Evolutionary conservation across 2,888 invertebrate species (phyloP), one percentile per base, ranked within the genome.

Genomic region (Ochropacha duplaris): DNA sequence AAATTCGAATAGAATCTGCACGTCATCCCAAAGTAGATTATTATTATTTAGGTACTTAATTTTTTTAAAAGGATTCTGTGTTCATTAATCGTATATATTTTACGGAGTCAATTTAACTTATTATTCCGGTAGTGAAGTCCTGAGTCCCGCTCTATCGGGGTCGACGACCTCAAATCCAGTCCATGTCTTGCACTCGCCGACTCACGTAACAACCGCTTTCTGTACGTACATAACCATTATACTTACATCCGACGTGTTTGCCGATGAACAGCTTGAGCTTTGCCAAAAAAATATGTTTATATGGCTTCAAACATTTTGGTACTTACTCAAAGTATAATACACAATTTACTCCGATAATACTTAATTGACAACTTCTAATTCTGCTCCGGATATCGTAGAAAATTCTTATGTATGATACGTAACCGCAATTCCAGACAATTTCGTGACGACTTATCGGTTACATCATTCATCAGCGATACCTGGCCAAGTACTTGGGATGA

Each of bases 81-180:
- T 4, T 19, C 9, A 44, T 19, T 2, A 44, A 44, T 44, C 44
- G 8, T 16, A 8, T 22, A 28, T 19, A 22, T 19, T 52, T 52
- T 4, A 52, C 19, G 14, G 11, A 52, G 19, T 19, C 52, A 11
- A 31, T 34, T 52, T 19, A 54, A 73, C 80, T 88, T 86, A 83
- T 84, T 89, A 90, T 90, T 90, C 88, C 81, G 84, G 76, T 79
- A 74, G 81, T 83, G 79, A 79, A 87, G 89, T 91, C 92, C 92
- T 88, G 88, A 87, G 86, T 90, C 91, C 92, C 88, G 86, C 86
- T 86, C 76, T 80, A 79, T 76, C 71, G 83, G 80, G 89, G 90
- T 90, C 88, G 81, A 73, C 72, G 88, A 86, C 84, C 92, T 88
- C 83, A 65, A 84, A 88, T 88, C 92, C 91, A 91, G 90, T 89